phyloP scores from a whole-genome alignment of 30 jellyfish, hydroid and myxozoan genomes.

The Aurelia aurita complex sp. Pacific region DNA sequence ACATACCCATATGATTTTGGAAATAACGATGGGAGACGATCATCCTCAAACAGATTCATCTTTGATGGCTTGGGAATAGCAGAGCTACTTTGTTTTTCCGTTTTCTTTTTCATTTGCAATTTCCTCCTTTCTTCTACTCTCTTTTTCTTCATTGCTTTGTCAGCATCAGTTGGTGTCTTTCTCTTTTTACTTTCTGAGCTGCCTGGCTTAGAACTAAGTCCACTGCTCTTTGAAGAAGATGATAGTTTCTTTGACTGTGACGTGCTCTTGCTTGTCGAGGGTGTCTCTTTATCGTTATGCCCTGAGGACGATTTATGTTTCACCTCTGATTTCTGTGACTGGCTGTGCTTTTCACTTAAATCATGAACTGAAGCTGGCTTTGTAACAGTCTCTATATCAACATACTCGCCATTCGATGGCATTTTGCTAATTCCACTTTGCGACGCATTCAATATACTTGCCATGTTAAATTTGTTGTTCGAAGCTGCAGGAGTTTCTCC shows the following conservation, averaged over 20 bases:
- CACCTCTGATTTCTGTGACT: slow-evolving; percentile 9
- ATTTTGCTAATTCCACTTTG: neutral
- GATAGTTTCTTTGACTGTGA: slow-evolving; percentile 13
- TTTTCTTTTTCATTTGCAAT: slow-evolving; percentile 18
- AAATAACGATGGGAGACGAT: slow-evolving; percentile 44
- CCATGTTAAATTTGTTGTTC: slow-evolving; percentile 20
- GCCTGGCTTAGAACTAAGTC: neutral
- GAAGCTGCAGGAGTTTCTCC: neutral
- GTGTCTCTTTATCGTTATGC: neutral
- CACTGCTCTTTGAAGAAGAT: neutral
- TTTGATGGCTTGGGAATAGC: slow-evolving; percentile 55
- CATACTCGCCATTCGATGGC: slow-evolving; percentile 13
- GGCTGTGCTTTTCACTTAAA: slow-evolving; percentile 7
- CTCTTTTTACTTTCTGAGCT: slow-evolving; percentile 37
- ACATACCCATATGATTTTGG: slow-evolving; percentile 39
- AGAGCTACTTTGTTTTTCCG: slow-evolving; percentile 9
- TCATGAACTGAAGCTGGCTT: neutral
- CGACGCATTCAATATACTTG: slow-evolving; percentile 17
- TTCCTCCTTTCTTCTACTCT: slow-evolving; percentile 56
- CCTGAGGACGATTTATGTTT: slow-evolving; percentile 5
- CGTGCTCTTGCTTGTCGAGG: slow-evolving; percentile 16
- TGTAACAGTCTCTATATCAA: slow-evolving; percentile 19
- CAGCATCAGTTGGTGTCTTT: slow-evolving; percentile 40
- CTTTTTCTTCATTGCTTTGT: slow-evolving; percentile 39
- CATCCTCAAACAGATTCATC: slow-evolving; percentile 48